phyloP scores from a whole-genome alignment of 2,888 invertebrate species.

The Zaprionus obscuricornis region DNA sequence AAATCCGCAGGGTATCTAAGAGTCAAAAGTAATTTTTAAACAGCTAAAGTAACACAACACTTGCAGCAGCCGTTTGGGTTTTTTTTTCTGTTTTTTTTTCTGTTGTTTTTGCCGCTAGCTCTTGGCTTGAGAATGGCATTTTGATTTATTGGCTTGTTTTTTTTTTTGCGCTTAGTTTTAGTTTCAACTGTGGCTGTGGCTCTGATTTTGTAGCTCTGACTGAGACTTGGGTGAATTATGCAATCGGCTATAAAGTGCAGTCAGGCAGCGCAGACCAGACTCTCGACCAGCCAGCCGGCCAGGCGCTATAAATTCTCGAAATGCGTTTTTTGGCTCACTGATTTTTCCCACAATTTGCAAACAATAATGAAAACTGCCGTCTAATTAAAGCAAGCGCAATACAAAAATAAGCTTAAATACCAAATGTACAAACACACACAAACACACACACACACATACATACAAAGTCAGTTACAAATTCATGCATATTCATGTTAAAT shows the following conservation, averaged over 20 bases:
- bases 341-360: conserved; percentile 79
- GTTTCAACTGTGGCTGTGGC: conserved; percentile 15
- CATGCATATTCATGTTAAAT: too few species aligned
- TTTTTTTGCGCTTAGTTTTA: conserved; percentile 55
- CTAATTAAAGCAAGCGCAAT: conserved; percentile 72
- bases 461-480: conserved; percentile 22
- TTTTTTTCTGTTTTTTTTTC: background rate
- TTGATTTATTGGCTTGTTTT: conserved; percentile 75
- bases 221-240: conserved; percentile 56
- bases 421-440: conserved; percentile 46
- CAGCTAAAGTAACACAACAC: too few species aligned
- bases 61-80: conserved; percentile 67
- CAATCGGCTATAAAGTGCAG: conserved; percentile 68
- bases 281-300: conserved; percentile 12
- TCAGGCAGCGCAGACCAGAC: conserved; percentile 31
- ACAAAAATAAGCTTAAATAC: conserved; percentile 59
- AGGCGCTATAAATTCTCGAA: conserved; percentile 62
- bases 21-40: too few species aligned
- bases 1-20: too few species aligned
- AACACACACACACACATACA: conserved; percentile 20
- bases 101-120: conserved; percentile 30
- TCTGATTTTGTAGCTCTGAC: background rate
- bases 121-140: conserved; percentile 77
- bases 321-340: conserved; percentile 59
- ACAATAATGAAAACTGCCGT: conserved; percentile 69